Conservation (phyloP, 2,888 invertebrate genomes). For the Ischnura elegans region DNA sequence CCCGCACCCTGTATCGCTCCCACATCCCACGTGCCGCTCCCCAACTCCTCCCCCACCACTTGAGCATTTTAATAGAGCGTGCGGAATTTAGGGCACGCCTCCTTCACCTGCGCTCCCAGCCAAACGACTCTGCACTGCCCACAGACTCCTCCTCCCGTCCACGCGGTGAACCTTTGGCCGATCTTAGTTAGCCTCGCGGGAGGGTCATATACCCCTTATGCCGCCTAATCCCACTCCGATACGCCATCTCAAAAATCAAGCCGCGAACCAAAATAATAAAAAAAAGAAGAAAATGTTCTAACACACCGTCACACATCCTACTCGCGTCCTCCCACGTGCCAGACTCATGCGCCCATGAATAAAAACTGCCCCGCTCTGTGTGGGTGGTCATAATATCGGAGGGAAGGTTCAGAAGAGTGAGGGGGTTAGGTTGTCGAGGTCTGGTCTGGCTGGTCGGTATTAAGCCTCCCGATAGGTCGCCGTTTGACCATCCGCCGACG, state of each 20-base stretch:
- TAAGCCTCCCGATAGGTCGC: slow-evolving; percentile 1
- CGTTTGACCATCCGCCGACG: neutral
- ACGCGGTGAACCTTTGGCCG: neutral
- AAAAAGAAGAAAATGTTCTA: neutral
- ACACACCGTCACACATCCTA: neutral
- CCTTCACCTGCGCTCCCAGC: neutral
- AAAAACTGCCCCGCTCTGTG: neutral
- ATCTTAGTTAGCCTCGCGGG: neutral
- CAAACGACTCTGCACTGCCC: neutral
- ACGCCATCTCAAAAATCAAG: slow-evolving; percentile 24
- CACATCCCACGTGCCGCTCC: neutral
- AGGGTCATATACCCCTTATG: neutral
- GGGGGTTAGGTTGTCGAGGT: neutral
- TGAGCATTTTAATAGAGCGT: slow-evolving; percentile 55
- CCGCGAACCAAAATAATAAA: neutral
- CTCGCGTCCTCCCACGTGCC: neutral
- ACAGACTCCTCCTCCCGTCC: neutral
- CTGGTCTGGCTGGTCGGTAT: neutral
- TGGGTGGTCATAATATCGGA: neutral
- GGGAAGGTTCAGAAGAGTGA: neutral
- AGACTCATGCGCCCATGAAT: neutral
- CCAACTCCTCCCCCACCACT: neutral
- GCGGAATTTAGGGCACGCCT: slow-evolving; percentile 27
- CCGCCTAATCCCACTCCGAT: neutral
- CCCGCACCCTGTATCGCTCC: neutral